phyloP scores from a whole-genome alignment of 2,113 vertebrate genomes.

The Cavia aperea region DNA sequence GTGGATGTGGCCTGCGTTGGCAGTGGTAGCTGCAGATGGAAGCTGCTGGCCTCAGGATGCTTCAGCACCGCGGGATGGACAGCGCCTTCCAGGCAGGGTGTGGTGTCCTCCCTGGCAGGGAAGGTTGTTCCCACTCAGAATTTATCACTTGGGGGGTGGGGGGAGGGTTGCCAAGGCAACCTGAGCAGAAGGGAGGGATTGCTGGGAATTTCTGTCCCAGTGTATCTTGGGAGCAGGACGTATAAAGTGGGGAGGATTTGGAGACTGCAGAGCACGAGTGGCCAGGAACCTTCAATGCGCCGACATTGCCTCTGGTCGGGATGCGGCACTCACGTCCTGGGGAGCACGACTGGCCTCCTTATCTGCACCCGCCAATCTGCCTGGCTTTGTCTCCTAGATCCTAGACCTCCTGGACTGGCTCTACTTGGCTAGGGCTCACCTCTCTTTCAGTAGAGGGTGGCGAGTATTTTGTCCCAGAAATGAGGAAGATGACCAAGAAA shows the following conservation, averaged over 20 bases:
- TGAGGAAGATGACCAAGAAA: too few relatives aligned
- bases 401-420: not conserved
- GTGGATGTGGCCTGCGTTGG: not conserved
- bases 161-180: not conserved
- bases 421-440: not conserved
- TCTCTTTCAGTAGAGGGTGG: too few relatives aligned
- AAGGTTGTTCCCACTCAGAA: not conserved
- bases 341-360: rapidly evolving
- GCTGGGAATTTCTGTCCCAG: rapidly evolving
- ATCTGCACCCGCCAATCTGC: not conserved
- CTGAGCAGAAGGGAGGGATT: not conserved
- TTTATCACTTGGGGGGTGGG: not conserved
- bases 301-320: not conserved
- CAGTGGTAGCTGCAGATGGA: not conserved
- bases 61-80: constrained; percentile 50
- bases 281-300: not conserved
- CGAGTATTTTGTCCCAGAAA: too few relatives aligned
- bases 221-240: rapidly evolving
- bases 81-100: not conserved
- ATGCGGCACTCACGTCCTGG: not conserved
- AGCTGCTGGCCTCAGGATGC: rapidly evolving
- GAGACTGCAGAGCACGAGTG: rapidly evolving
- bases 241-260: not conserved
- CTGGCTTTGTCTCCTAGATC: not conserved
- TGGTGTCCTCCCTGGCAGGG: rapidly evolving